Evolutionary conservation across 1,140 invertebrate genomes (phyloP).

Genomic region (Formica selysi): DNA sequence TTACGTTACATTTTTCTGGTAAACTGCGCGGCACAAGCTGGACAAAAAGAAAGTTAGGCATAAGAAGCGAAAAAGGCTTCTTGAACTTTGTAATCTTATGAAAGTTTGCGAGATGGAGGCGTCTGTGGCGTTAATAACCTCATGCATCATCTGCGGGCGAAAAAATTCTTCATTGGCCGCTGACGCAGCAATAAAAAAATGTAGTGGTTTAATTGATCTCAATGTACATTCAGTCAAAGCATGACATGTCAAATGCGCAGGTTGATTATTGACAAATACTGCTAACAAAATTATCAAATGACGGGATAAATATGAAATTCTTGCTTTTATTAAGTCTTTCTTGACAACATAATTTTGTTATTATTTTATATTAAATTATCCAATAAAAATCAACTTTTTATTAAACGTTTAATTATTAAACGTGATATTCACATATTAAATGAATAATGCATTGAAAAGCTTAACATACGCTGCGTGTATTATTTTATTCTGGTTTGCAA

Average conservation of each 20-base stretch:
- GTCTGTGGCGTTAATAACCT: conserved; percentile 56
- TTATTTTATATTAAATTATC: conserved; percentile 14
- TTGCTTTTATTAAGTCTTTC: neutral
- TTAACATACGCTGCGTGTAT: neutral
- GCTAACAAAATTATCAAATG: neutral
- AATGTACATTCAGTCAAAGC: neutral
- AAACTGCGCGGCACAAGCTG: conserved; percentile 15
- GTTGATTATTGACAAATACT: neutral
- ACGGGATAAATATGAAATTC: neutral
- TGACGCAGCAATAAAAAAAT: conserved; percentile 50
- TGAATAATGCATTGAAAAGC: neutral
- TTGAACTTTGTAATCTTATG: conserved; percentile 42
- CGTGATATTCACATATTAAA: neutral
- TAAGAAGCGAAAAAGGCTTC: conserved; percentile 42
- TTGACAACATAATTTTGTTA: neutral
- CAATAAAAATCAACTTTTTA: neutral
- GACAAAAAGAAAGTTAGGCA: conserved; percentile 29
- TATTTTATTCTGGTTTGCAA: neutral
- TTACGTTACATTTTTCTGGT: conserved; percentile 37
- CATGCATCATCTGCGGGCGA: conserved; percentile 59
- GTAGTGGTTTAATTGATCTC: conserved; percentile 21
- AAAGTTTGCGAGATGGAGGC: conserved; percentile 36
- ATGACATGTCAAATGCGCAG: neutral
- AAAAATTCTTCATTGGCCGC: conserved; percentile 38
- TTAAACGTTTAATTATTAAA: neutral